Evolutionary conservation across 2,888 invertebrate species (phyloP), one percentile per base, ranked within the genome.

Genomic region (Cantharis lateralis): DNA sequence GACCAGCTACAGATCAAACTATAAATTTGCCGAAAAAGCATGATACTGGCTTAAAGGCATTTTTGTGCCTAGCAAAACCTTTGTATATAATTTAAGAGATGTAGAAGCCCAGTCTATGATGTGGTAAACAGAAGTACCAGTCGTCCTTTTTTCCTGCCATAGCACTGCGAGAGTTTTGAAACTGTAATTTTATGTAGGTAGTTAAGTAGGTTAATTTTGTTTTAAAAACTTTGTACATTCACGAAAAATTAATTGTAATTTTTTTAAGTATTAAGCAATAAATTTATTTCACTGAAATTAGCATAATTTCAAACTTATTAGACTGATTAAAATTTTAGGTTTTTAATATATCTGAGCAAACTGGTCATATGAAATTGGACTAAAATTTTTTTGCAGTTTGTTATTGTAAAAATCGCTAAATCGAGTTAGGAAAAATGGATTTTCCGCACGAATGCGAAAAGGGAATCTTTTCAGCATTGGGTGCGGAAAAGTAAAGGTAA

Each of bases 101-200:
- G 89, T 91, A 77, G 90, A 91, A 84, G 90, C 91, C 0, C 91
- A 92, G 81, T 91, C 91, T 48, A 91, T 92, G 82, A 89, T 92
- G 89, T 92, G 92, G 92, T 92, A 83, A 85, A 74, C 62, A 63
- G 28, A 20, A 48, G 48, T 48, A 48, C n/a, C 48, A 7, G 9
- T 24, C 24, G 24, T 24, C 24, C 24, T n/a, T 48, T 32, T 11
- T 9, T 28, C 15, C 24, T 20, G n/a, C 15, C 20, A 24, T 68
- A 26, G 68, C 20, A 24, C 9, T n/a, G 48, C 9, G 7, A 48
- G 48, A 48, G 15, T 64, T 64, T 64, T 64, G 1, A 64, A 64
- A 64, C 64, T 18, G 64, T 64, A 18, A 9, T 16, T 18, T 15
- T 64, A 16, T 18, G 18, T 64, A 64, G 7, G 48, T n/a, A 48